These are phyloP conservation scores for Chaenodraco wilsoni DNA, from an alignment of 2,797 vertebrate species.

Conservation along the genomic window DNA sequence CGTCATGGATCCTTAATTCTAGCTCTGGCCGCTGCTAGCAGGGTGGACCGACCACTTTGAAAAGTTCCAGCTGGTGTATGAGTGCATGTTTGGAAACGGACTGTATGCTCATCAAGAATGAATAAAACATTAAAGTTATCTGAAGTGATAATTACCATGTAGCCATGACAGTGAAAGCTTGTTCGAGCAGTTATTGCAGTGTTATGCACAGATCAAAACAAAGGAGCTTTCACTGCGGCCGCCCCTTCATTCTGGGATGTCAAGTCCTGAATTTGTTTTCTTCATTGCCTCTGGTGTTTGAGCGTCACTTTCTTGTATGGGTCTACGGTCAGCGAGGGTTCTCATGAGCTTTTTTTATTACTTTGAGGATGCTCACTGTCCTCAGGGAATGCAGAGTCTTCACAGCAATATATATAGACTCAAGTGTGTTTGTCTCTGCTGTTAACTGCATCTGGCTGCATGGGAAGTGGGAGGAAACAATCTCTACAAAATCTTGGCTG, in stretches of 20 bases:
- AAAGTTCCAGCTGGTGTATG: slow-evolving; percentile 28
- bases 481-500: slow-evolving; percentile 54
- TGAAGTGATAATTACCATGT: background rate
- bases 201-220: slow-evolving; percentile 51
- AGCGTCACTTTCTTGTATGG: slow-evolving; percentile 12
- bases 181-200: background rate
- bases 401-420: slow-evolving; percentile 44
- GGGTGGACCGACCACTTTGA: slow-evolving; percentile 29
- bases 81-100: background rate
- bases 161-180: background rate
- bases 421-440: slow-evolving; percentile 41
- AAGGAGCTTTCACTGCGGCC: slow-evolving; percentile 47
- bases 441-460: slow-evolving; percentile 46
- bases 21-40: slow-evolving; percentile 21
- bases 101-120: slow-evolving; percentile 20
- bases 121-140: slow-evolving; percentile 14
- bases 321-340: slow-evolving; percentile 35
- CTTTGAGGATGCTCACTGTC: slow-evolving; percentile 30
- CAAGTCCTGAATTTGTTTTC: slow-evolving; percentile 34
- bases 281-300: slow-evolving; percentile 22
- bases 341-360: slow-evolving; percentile 45
- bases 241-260: slow-evolving; percentile 40
- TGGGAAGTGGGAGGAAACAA: slow-evolving; percentile 69
- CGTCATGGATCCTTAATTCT: slow-evolving; percentile 42
- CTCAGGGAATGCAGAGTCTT: slow-evolving; percentile 42